These are phyloP conservation scores for Agrypnus murinus DNA, from an alignment of 2,888 invertebrate species.

Conservation along the genomic window DNA sequence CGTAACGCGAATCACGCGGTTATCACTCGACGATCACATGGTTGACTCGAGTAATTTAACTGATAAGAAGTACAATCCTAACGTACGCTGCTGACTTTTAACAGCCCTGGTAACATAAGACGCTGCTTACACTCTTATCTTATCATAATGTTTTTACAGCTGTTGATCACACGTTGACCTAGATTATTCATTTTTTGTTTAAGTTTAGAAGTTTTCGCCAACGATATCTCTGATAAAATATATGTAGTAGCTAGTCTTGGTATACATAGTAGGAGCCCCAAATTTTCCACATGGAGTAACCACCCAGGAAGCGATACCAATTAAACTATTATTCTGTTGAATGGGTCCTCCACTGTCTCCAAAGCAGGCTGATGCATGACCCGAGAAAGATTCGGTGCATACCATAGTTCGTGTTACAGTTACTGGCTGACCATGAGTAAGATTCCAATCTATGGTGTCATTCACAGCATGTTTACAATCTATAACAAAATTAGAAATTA, in stretches of 20 bases:
- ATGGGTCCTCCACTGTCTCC: conserved; percentile 76
- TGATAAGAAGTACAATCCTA: no score
- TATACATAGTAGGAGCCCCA: conserved; percentile 74
- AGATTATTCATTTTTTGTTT: no score
- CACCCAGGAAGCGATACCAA: conserved; percentile 76
- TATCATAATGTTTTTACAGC: no score
- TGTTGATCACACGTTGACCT: no score
- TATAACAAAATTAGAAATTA: background rate
- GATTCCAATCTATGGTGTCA: background rate
- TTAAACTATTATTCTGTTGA: conserved; percentile 65
- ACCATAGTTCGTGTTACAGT: conserved; percentile 64
- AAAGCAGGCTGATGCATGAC: conserved; percentile 71
- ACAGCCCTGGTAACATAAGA: no score
- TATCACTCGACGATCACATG: no score
- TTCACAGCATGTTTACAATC: background rate
- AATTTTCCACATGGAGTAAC: conserved; percentile 72
- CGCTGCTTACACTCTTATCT: no score
- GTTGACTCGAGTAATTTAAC: no score
- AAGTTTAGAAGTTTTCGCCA: no score
- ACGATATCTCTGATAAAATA: conserved; percentile 2
- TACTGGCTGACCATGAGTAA: no score
- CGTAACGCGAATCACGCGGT: no score
- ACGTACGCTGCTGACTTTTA: no score
- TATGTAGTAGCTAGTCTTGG: conserved; percentile 69
- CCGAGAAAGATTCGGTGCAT: conserved; percentile 73